Conservation (phyloP, 2,888 invertebrate species). For the Chouioia cunea region DNA sequence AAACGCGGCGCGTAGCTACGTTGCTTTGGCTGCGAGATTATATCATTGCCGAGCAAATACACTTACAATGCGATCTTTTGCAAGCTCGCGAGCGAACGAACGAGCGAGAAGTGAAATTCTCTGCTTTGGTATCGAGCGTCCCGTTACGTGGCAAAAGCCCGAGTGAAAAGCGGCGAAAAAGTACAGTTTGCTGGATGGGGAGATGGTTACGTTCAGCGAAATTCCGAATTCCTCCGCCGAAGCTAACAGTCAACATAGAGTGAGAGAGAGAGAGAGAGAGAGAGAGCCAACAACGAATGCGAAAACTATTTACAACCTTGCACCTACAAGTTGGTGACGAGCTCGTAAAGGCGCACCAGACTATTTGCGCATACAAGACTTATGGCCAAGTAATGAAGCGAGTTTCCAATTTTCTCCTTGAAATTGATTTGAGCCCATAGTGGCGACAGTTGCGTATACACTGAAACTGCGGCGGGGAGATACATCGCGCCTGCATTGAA, state of each 20-base stretch:
- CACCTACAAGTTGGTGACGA: constrained; percentile 11
- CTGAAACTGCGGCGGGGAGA: too few relatives aligned
- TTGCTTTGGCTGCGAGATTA: too few relatives aligned
- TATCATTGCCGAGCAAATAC: too few relatives aligned
- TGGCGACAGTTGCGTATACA: too few relatives aligned
- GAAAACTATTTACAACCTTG: constrained; percentile 9
- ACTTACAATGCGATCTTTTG: too few relatives aligned
- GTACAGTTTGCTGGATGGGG: constrained; percentile 32
- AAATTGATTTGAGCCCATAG: too few relatives aligned
- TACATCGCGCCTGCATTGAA: too few relatives aligned
- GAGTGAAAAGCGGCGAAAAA: constrained; percentile 4
- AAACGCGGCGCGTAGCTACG: too few relatives aligned
- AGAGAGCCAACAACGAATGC: not conserved
- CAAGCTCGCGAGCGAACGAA: not conserved
- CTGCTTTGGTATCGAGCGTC: constrained; percentile 18
- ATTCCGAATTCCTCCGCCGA: constrained; percentile 23
- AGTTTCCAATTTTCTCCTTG: too few relatives aligned
- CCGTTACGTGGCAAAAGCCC: constrained; percentile 12
- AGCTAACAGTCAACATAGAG: constrained; percentile 5
- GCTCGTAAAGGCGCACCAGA: constrained; percentile 13
- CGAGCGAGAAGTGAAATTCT: constrained; percentile 18
- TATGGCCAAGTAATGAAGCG: too few relatives aligned
- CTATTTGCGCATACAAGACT: too few relatives aligned
- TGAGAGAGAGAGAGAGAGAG: too few relatives aligned
- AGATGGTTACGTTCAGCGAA: constrained; percentile 26